phyloP scores from a whole-genome alignment of 2,113 vertebrate species.

The Macrotis lagotis region DNA sequence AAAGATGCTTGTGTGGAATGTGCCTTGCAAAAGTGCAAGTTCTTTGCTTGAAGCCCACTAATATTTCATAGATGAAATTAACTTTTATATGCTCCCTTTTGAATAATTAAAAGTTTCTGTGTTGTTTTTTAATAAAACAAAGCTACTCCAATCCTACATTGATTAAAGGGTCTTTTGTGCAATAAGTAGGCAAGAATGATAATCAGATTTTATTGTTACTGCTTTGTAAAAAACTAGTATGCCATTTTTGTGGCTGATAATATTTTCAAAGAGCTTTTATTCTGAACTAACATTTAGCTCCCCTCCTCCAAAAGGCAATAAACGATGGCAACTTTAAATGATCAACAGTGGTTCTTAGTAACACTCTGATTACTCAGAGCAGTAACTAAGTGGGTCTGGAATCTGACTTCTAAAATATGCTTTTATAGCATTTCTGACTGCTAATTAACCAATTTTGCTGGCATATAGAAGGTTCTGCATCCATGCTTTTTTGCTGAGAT shows the following conservation, averaged over 20 bases:
- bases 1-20: constrained; percentile 29
- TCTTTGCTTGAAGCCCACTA: constrained; percentile 62
- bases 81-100: constrained; percentile 54
- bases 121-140: constrained; percentile 59
- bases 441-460: constrained; percentile 24
- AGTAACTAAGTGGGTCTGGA: not conserved
- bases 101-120: constrained; percentile 35
- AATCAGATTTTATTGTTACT: not conserved
- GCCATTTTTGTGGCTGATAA: not conserved
- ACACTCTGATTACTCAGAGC: not conserved
- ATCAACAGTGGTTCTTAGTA: not conserved
- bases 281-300: not conserved
- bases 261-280: not conserved
- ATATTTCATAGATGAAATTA: constrained; percentile 51
- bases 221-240: not conserved
- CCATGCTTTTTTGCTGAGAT: constrained; percentile 2
- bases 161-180: constrained; percentile 33
- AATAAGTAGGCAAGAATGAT: constrained; percentile 18
- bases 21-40: constrained; percentile 48
- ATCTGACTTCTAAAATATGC: not conserved
- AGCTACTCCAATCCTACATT: not conserved
- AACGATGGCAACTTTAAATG: not conserved
- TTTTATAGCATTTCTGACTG: not conserved
- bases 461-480: constrained; percentile 27
- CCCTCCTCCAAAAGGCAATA: not conserved